Percentiles rank a stretch among this genome's conserved stretches.
Evolutionary conservation across 2,888 invertebrate genomes (phyloP).

Genomic region (Geophilus truncorum): DNA sequence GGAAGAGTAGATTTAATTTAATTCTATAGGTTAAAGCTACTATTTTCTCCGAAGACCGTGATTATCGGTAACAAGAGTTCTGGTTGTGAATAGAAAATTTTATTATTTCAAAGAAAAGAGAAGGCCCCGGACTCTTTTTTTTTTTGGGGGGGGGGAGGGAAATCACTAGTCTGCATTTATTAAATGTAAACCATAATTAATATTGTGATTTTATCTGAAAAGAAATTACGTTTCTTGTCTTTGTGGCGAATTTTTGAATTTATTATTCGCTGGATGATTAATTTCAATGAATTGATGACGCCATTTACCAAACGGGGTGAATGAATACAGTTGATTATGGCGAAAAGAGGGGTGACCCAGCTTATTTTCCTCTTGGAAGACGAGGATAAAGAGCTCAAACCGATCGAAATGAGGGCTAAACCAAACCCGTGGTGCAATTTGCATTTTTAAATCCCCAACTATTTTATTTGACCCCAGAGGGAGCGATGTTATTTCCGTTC

Average conservation of each 20-base stretch:
- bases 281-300: neutral
- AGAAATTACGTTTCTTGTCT: too few relatives aligned
- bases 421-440: neutral
- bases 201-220: too few relatives aligned
- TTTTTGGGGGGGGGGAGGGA: too few relatives aligned
- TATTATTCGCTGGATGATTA: neutral
- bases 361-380: conserved; percentile 17
- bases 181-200: too few relatives aligned
- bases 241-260: neutral
- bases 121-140: too few relatives aligned
- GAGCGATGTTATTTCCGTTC: neutral
- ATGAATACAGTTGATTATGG: neutral
- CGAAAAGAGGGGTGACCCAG: neutral
- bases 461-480: conserved; percentile 21
- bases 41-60: too few relatives aligned
- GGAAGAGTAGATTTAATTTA: too few relatives aligned
- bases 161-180: too few relatives aligned
- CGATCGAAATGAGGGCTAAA: conserved; percentile 21
- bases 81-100: too few relatives aligned
- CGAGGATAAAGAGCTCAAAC: conserved; percentile 20
- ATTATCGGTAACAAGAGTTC: too few relatives aligned
- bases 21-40: too few relatives aligned
- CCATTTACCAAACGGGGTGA: neutral
- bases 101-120: too few relatives aligned
- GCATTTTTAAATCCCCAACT: conserved; percentile 7